Base-by-base conservation (phyloP, 2,888 invertebrate genomes). In the Meliscaeva auricollis region DNA sequence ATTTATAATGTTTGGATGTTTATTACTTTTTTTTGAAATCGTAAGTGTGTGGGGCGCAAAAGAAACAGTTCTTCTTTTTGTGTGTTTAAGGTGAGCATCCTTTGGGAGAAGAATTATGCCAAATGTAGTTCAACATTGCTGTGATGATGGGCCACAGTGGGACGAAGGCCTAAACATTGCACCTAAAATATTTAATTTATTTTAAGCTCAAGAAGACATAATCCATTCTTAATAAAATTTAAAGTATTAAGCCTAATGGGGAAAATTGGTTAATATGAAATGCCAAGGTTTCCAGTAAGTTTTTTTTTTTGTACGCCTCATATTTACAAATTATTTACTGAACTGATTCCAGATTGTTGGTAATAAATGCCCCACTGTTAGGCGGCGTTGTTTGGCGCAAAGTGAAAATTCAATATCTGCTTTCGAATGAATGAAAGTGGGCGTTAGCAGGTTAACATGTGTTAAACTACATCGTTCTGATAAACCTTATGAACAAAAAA, bases 381-480 rank as follows among this genome's bases (percentile, higher is more conserved):
- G 17, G 6, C 6, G 38, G 76, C 46, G 26, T 32, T 38, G 13
- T 38, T 9, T 32, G 15, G 32, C 32, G 54, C 58, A 17, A 64
- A 75, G 80, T 81, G 77, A 85, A 85, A 85, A 73, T 85, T 85
- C 85, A 76, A 81, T 85, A 73, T 9, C 1, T 2, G 75, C 85
- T 85, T 76, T 81, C 81, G 62, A 81, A 72, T 73, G 62, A 81
- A 69, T 17, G 60, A 69, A 85, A 69, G 85, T 85, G 85, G 85
- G 85, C 85, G 85, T 85, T 38, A 81, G 26, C 84, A 85, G 85
- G 81, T 85, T 81, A 81, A 85, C 85, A 85, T 81, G 73, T 85
- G 80, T 85, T 66, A 35, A 35, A 35, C 48, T 72, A 75, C 80
- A 79, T 69, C 69, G 74, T 64, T 80, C 52, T 75, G 78, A 72